Evolutionary conservation across 2,113 vertebrate genomes (phyloP), one percentile per base, ranked within the genome.

Genomic region (Rana temporaria): DNA sequence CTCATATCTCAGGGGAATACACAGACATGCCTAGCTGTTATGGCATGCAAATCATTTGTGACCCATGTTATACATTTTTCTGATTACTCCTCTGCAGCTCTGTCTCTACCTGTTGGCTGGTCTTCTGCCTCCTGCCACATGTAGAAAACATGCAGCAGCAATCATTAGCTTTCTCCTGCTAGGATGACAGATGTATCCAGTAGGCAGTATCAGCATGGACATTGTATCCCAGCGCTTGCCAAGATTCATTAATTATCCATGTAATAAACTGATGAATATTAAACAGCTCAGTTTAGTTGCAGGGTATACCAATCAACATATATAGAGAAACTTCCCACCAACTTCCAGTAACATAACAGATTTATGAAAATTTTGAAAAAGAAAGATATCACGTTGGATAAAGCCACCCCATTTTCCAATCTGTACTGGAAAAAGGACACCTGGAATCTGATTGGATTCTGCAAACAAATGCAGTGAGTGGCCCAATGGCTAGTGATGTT

Each of bases 191-290:
- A 48, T 64, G 57, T 76, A 53, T 63, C 34, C 56, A 64, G 48
- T 8, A 42, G 12, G n/a, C 38, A 34, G n/a, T 63, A 63, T 17
- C 55, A 74, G 53, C 56, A 74, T 12, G 19, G 34, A 63, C 55
- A 59, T 8, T 66, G 53, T 57, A 67, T 6, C 52, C 77, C 63
- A 56, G n/a, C 24, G 64, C 66, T 42, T 65, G 60, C 76, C 76
- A 67, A 53, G 48, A 17, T 57, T 78, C 62, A 79, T 79, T 38
- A 67, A 79, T 79, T 79, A 79, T 79, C 42, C 48, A 79, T 57
- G 52, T 67, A 52, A 67, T 79, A 57, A 66, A 12, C 11, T 56
- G 30, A 79, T 79, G 18, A 79, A 68, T 79, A 68, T 79, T 78
- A 66, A 66, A 19, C 5, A 65, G 20, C 20, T 26, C 42, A n/a